Conservation (phyloP, 2,888 invertebrate genomes). For the Apamea anceps region DNA sequence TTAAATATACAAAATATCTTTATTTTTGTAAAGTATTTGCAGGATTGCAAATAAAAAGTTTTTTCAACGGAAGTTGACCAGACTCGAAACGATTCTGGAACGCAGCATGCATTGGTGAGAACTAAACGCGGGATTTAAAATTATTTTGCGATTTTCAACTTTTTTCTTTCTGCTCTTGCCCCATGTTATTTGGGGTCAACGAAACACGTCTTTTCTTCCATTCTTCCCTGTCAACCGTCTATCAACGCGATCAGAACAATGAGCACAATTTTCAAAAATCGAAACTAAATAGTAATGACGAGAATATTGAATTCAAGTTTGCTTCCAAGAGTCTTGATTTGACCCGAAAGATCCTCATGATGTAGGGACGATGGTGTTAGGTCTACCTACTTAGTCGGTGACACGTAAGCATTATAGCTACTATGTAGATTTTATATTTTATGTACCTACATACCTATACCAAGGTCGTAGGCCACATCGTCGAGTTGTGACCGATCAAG, state of each 20-base stretch:
- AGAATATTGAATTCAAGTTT: background rate
- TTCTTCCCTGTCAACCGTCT: background rate
- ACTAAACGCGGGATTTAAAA: constrained; percentile 17
- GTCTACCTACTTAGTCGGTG: background rate
- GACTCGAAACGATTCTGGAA: constrained; percentile 28
- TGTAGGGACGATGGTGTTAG: background rate
- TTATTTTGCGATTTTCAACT: background rate
- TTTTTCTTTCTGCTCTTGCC: background rate
- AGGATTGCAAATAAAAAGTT: background rate
- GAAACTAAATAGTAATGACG: background rate
- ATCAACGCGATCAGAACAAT: background rate
- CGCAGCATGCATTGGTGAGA: constrained; percentile 4
- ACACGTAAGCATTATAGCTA: background rate
- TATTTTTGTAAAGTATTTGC: background rate
- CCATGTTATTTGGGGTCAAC: background rate
- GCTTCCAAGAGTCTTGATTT: background rate
- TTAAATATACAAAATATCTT: background rate
- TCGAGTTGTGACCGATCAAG: background rate
- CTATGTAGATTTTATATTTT: background rate
- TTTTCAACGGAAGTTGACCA: constrained; percentile 13
- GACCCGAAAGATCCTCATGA: background rate
- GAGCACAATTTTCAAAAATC: background rate
- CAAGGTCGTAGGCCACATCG: background rate
- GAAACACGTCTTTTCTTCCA: background rate
- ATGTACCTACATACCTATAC: no score